Base-by-base conservation (phyloP, 2,113 vertebrate genomes). In the Hucho hucho region DNA sequence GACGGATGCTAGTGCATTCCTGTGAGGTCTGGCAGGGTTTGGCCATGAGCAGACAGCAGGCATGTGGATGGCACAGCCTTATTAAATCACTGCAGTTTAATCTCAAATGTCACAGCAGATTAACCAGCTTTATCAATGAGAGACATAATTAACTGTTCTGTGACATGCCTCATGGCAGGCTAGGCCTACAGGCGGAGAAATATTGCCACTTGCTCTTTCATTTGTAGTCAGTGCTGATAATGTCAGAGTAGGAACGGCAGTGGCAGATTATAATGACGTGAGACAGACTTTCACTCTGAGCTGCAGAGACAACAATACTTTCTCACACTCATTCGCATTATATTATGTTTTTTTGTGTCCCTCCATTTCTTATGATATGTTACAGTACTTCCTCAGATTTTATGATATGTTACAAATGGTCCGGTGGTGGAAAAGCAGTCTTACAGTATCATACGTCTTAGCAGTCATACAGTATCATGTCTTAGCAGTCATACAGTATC, bases 41-140 rank as follows among this genome's bases (percentile, higher is more conserved):
- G 25, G 24, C 25, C 25, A 16, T 18, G 28, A 28, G 25, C 16
- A 25, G 14, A 4, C 64, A 28, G 12, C 12, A 65, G 64, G 14
- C 64, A 14, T 16, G 26, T 6, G 4, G 22, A 65, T 28, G 28
- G 14, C 26, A 16, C 25, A 2, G 26, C 26, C 64, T 65, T 28
- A 65, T 65, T 28, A 65, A 65, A 65, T 65, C 64, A 65, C 64
- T 28, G 64, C 28, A 28, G 25, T 65, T 28, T 65, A 65, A 65
- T 65, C 14, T 65, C 24, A 29, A 18, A 29, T 65, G 64, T 65
- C 61, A 64, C 61, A 64, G 61, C 61, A 64, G 61, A 64, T 18
- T 64, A 64, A 64, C 22, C 14, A 13, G 24, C 9, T 14, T 65
- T 65, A 14, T 65, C n/a, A 65, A 65, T 16, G 64, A 65, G 26